These are phyloP conservation scores for Lota lota DNA, from an alignment of 2,113 vertebrate species.

Conservation along the genomic window DNA sequence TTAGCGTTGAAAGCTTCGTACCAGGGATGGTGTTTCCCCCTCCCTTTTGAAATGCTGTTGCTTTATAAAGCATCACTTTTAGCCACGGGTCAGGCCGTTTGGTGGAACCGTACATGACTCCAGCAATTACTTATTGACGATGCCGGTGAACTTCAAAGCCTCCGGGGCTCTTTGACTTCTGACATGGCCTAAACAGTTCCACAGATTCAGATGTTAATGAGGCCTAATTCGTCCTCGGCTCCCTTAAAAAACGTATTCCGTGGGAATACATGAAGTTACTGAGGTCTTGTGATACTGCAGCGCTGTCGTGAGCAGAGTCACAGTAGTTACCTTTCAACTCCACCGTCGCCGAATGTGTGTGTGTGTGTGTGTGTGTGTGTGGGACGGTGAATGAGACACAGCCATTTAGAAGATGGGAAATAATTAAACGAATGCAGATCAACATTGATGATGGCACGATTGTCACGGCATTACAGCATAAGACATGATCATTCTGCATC, in stretches of 20 bases:
- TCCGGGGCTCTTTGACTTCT: slow-evolving; percentile 52
- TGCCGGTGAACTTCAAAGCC: slow-evolving; percentile 66
- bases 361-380: slow-evolving; percentile 19
- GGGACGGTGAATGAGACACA: slow-evolving; percentile 43
- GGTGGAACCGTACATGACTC: slow-evolving; percentile 67
- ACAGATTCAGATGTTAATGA: slow-evolving; percentile 72
- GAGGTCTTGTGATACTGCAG: not conserved
- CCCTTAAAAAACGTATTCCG: slow-evolving; percentile 44
- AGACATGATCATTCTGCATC: slow-evolving; percentile 48
- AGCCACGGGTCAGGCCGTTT: slow-evolving; percentile 56
- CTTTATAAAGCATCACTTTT: slow-evolving; percentile 42
- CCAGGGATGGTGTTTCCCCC: slow-evolving; percentile 23
- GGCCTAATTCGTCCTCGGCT: slow-evolving; percentile 62
- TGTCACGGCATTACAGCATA: slow-evolving; percentile 36
- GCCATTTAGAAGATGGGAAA: slow-evolving; percentile 35
- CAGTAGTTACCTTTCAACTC: slow-evolving; percentile 30
- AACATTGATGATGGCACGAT: slow-evolving; percentile 34
- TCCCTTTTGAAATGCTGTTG: slow-evolving; percentile 37
- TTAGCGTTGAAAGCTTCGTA: not conserved
- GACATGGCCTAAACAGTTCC: slow-evolving; percentile 67
- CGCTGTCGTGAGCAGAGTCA: slow-evolving; percentile 4
- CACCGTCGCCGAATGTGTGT: slow-evolving; percentile 22
- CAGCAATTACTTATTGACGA: slow-evolving; percentile 69
- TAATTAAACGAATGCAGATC: slow-evolving; percentile 57
- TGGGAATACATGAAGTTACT: slow-evolving; percentile 15